phyloP scores from a whole-genome alignment of 2,888 invertebrate genomes.

The Drosophila hawaiiensis region DNA sequence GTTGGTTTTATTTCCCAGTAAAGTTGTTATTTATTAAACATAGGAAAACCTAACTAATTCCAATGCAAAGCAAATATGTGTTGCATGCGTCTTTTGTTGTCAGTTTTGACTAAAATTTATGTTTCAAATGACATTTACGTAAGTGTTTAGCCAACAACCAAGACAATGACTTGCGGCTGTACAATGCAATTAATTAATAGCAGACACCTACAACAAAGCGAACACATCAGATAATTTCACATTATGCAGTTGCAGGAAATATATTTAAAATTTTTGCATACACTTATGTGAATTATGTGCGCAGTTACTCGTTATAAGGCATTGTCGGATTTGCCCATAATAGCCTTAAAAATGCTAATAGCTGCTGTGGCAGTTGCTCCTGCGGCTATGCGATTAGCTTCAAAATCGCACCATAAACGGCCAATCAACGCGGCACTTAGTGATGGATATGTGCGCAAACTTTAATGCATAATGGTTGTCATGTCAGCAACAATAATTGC shows the following conservation, averaged over 20 bases:
- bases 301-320: slow-evolving; percentile 14
- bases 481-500: slow-evolving; percentile 27
- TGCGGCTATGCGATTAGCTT: slow-evolving; percentile 60
- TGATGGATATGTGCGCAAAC: slow-evolving; percentile 12
- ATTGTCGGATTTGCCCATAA: slow-evolving; percentile 33
- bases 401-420: slow-evolving; percentile 54
- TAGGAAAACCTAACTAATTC: slow-evolving; percentile 38
- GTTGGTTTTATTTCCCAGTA: slow-evolving; percentile 15
- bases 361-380: slow-evolving; percentile 18
- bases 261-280: slow-evolving; percentile 4
- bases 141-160: slow-evolving; percentile 28
- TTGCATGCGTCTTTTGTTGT: slow-evolving; percentile 53
- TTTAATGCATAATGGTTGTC: slow-evolving; percentile 27
- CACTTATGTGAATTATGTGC: background rate
- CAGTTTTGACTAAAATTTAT: slow-evolving; percentile 69
- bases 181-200: slow-evolving; percentile 68
- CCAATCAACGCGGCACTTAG: slow-evolving; percentile 31
- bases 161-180: slow-evolving; percentile 30
- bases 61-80: slow-evolving; percentile 17
- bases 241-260: slow-evolving; percentile 39
- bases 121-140: slow-evolving; percentile 66
- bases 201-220: slow-evolving; percentile 60
- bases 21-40: slow-evolving; percentile 36
- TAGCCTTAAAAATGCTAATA: slow-evolving; percentile 27
- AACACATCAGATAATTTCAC: slow-evolving; percentile 32